Conservation (phyloP, 2,888 invertebrate genomes). For the Phaedon cochleariae region DNA sequence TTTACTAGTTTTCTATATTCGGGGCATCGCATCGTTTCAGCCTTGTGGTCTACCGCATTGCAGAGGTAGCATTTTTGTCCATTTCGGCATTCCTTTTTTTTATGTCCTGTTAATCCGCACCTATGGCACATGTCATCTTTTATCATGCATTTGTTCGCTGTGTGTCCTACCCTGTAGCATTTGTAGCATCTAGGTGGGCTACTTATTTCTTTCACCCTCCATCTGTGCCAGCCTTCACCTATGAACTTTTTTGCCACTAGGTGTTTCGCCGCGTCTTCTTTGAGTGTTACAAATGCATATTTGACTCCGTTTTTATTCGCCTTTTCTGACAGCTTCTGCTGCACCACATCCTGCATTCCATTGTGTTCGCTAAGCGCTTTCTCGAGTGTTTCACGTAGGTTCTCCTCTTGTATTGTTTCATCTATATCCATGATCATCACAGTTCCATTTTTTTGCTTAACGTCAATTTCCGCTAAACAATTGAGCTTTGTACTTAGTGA, state of each 20-base stretch:
- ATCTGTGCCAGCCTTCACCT: constrained; percentile 22
- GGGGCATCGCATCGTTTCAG: constrained; percentile 21
- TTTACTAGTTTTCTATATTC: constrained; percentile 8
- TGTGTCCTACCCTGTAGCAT: constrained; percentile 34
- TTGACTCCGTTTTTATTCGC: constrained; percentile 4
- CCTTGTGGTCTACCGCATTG: constrained; percentile 24
- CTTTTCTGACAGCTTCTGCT: not conserved
- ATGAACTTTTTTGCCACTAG: constrained; percentile 16
- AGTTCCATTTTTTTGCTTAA: constrained; percentile 13
- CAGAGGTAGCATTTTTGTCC: constrained; percentile 24
- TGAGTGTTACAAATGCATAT: constrained; percentile 18
- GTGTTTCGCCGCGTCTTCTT: constrained; percentile 3
- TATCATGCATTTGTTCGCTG: constrained; percentile 26
- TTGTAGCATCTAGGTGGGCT: constrained; percentile 28
- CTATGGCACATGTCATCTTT: constrained; percentile 33
- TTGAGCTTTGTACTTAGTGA: not conserved
- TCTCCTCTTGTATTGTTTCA: constrained; percentile 1
- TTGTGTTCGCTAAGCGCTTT: not conserved
- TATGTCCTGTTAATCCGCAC: constrained; percentile 36
- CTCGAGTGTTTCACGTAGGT: not conserved
- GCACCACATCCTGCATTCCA: too few relatives aligned
- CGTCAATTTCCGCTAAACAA: constrained; percentile 1
- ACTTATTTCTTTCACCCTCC: constrained; percentile 8
- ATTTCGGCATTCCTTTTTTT: constrained; percentile 27
- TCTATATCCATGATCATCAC: constrained; percentile 17